Percentiles rank a stretch among this genome's conserved stretches.
Evolutionary conservation across 2,113 vertebrate species (phyloP).

Genomic region (Cyphomyrus plagiostoma): DNA sequence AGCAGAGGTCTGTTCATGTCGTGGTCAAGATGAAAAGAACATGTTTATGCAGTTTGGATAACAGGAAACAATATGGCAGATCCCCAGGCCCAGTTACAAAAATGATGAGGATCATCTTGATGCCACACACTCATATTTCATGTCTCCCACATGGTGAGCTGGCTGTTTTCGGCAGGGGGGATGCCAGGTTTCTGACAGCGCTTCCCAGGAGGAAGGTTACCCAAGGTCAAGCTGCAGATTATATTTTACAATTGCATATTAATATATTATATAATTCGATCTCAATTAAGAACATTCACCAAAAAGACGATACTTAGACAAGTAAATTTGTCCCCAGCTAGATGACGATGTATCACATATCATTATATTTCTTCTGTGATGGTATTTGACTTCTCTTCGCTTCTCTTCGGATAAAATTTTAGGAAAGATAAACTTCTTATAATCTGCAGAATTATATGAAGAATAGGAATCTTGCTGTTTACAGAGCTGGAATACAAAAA

Average conservation of each 20-base stretch:
- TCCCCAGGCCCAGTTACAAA: neutral
- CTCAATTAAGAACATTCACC: slow-evolving; percentile 41
- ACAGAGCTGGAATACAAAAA: neutral
- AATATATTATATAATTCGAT: slow-evolving; percentile 33
- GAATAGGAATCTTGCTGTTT: slow-evolving; percentile 18
- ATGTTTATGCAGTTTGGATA: neutral
- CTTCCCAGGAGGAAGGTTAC: slow-evolving; percentile 33
- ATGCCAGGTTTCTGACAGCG: slow-evolving; percentile 31
- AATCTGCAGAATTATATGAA: slow-evolving; percentile 39
- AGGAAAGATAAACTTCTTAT: slow-evolving; percentile 34
- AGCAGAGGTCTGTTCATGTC: neutral
- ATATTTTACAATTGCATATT: slow-evolving; percentile 10
- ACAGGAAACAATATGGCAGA: neutral
- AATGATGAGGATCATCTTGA: neutral
- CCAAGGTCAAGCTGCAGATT: slow-evolving; percentile 22
- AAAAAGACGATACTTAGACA: slow-evolving; percentile 42
- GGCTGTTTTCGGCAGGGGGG: slow-evolving; percentile 49
- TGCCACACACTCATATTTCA: neutral
- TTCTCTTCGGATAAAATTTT: slow-evolving; percentile 27
- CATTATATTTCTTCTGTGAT: slow-evolving; percentile 23
- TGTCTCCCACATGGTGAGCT: slow-evolving; percentile 32
- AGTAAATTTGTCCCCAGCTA: slow-evolving; percentile 28
- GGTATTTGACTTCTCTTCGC: slow-evolving; percentile 46
- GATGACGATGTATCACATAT: neutral
- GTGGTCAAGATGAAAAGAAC: neutral